phyloP scores from a whole-genome alignment of 2,888 invertebrate genomes.

The Anorthoa munda region DNA sequence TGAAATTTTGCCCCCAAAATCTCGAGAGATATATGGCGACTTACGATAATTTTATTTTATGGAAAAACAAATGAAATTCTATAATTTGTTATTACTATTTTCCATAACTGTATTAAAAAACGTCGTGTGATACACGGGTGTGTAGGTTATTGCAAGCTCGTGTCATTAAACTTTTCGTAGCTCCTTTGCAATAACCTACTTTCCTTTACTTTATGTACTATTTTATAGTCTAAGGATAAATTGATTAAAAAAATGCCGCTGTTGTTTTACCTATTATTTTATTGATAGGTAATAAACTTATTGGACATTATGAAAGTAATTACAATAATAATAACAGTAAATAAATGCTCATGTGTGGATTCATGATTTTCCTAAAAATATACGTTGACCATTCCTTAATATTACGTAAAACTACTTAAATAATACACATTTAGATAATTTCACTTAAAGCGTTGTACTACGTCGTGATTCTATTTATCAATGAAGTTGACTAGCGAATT shows the following conservation, averaged over 20 bases:
- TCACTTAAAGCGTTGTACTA: slow-evolving; percentile 41
- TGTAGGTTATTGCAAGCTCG: too few species aligned
- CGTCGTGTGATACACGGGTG: too few species aligned
- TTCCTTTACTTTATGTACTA: too few species aligned
- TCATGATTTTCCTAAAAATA: slow-evolving; percentile 23
- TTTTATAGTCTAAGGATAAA: neutral
- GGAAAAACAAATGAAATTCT: too few species aligned
- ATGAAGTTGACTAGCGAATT: slow-evolving; percentile 64
- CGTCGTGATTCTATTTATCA: slow-evolving; percentile 32
- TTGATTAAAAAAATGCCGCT: slow-evolving; percentile 2
- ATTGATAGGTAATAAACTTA: neutral
- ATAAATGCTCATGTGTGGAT: slow-evolving; percentile 51
- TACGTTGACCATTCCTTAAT: slow-evolving; percentile 1
- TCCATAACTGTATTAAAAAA: too few species aligned
- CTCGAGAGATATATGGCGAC: too few species aligned
- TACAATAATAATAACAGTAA: slow-evolving; percentile 12
- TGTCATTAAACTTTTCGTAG: too few species aligned
- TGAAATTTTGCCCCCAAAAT: too few species aligned
- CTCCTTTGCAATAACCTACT: too few species aligned
- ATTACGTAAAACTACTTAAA: slow-evolving; percentile 22
- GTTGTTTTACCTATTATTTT: neutral
- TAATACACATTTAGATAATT: slow-evolving; percentile 49
- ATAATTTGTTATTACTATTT: too few species aligned
- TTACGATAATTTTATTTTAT: too few species aligned
- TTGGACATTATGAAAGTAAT: slow-evolving; percentile 1